phyloP scores from a whole-genome alignment of 2,797 vertebrate genomes.

The Glossophaga mutica region DNA sequence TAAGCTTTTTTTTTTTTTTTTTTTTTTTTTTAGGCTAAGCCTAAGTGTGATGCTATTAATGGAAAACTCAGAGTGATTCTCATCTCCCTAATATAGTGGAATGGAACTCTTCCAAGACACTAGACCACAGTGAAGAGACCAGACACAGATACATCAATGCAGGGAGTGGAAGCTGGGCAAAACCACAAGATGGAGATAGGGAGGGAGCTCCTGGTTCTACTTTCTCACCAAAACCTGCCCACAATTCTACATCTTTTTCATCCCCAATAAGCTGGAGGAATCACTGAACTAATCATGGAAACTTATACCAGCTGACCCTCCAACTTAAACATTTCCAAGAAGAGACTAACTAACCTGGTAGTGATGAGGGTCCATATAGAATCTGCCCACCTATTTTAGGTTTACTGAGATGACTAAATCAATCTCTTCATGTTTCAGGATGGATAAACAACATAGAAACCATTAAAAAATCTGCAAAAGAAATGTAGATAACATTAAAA shows the following conservation, averaged over 20 bases:
- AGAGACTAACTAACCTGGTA: too few species aligned
- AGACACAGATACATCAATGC: neutral
- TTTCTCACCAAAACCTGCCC: neutral
- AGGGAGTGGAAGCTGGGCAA: neutral
- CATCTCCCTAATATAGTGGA: neutral
- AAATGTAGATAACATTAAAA: neutral
- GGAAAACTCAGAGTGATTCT: neutral
- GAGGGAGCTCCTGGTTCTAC: neutral
- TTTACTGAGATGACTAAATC: neutral
- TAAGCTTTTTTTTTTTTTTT: neutral
- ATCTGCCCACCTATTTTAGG: neutral
- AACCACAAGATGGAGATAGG: neutral
- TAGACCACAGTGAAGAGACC: neutral
- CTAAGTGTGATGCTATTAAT: neutral
- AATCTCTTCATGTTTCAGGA: neutral
- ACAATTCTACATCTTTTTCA: neutral
- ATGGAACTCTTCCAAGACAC: neutral
- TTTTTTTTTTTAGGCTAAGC: neutral
- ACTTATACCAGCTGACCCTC: neutral
- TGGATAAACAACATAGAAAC: neutral
- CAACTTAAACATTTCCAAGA: neutral
- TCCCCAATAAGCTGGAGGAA: neutral
- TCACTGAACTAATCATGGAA: neutral
- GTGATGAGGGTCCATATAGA: neutral
- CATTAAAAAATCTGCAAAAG: slow-evolving; percentile 12